Base-by-base conservation (phyloP, 2,888 invertebrate genomes). In the Hanleya hanleyi region DNA sequence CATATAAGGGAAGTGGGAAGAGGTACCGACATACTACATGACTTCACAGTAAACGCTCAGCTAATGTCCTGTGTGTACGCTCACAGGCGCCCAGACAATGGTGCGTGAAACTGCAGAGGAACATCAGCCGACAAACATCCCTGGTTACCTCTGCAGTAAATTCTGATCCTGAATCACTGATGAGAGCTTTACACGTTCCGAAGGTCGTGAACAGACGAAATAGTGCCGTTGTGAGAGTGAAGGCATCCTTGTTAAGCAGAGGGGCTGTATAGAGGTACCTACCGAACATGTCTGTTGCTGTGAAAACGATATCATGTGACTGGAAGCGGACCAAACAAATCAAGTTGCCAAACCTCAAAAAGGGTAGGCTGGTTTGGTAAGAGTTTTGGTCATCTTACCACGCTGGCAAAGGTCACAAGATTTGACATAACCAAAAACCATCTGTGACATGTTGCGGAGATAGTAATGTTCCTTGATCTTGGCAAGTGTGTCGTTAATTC, bases 401-500 rank as follows among this genome's bases (percentile, higher is more conserved):
- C 26, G 5, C 41, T 69, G 61, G 38, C 69, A 69, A n/a, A 26
- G 32, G 15, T 69, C 37, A 61, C 69, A 70, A 29, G 65, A 64
- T 33, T 50, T 35, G 47, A 70, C 47, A 47, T 65, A 70, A 18
- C 49, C 64, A 5, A n/a, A 36, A 22, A 70, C 64, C 29, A 50
- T 15, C 3, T 22, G 26, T 18, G 33, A n/a, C 4, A 70, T 22
- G 5, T 35, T 12, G n/a, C 37, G 12, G 32, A 69, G 61, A 38
- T 9, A 69, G 32, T 33, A 69, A 61, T 69, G 69, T 51, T 57
- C 41, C 41, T 22, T 47, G 6, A 72, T 61, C 32, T n/a, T 47
- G 33, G 67, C 72, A 22, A 72, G 32, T 6, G 68, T 72, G 47
- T 62, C 35, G 22, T 72, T 32, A 22, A 64, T 68, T 33, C 62